Evolutionary conservation across 2,797 vertebrate species (phyloP).

Genomic region (Argyrosomus regius): DNA sequence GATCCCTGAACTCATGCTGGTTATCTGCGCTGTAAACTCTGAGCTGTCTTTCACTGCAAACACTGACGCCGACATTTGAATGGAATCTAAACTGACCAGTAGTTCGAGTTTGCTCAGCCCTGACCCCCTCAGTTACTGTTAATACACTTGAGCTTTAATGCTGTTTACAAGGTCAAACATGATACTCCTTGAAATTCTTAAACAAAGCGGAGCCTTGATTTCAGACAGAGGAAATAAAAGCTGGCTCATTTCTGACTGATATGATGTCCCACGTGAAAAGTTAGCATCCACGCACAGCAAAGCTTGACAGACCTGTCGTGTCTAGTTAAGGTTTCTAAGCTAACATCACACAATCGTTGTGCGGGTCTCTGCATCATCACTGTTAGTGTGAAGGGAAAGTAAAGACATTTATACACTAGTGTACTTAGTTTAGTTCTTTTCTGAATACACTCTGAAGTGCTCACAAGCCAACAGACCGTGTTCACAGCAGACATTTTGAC

Average conservation of each 20-base stretch:
- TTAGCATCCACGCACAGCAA: not conserved
- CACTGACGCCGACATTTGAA: too few relatives aligned
- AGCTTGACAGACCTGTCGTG: not conserved
- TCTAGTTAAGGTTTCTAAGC: not conserved
- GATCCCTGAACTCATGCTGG: conserved; percentile 34
- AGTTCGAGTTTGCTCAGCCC: too few relatives aligned
- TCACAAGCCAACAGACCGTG: not conserved
- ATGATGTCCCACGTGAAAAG: not conserved
- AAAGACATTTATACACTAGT: too few relatives aligned
- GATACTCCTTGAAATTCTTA: not conserved
- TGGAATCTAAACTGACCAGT: not conserved
- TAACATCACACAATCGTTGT: not conserved
- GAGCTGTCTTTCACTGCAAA: conserved; percentile 7
- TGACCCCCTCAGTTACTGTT: not conserved
- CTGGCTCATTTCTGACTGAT: not conserved
- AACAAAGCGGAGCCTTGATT: not conserved
- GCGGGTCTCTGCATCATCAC: not conserved
- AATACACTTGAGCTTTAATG: not conserved
- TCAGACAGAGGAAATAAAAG: not conserved
- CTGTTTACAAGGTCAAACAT: not conserved
- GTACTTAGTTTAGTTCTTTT: too few relatives aligned
- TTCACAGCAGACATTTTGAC: too few relatives aligned
- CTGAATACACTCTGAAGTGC: not conserved
- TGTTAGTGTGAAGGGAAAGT: not conserved
- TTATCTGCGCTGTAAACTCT: conserved; percentile 27